A percentile compares a stretch with the other conserved stretches of the same genome.
Evolutionary conservation across 2,797 vertebrate species (phyloP).

Genomic region (Ptychadena robeensis): DNA sequence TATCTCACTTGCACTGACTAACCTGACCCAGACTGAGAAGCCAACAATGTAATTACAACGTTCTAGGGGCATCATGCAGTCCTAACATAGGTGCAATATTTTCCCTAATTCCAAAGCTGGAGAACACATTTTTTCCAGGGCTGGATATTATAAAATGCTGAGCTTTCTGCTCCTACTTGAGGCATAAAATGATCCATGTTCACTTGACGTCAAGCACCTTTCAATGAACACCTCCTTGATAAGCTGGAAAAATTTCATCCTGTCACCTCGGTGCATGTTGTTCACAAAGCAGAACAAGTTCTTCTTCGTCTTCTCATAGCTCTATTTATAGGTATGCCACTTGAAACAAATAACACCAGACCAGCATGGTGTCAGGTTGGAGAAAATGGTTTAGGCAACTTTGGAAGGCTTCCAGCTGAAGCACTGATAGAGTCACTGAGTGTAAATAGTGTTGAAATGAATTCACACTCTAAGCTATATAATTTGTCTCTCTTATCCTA

Average conservation of each 20-base stretch:
- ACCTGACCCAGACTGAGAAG: neutral
- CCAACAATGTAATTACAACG: neutral
- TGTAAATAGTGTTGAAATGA: constrained; percentile 55
- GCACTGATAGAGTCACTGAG: constrained; percentile 34
- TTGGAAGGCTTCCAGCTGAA: constrained; percentile 30
- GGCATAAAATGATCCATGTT: neutral
- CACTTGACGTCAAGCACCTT: constrained; percentile 50
- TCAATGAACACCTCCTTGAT: constrained; percentile 53
- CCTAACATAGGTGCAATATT: neutral
- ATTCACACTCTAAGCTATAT: constrained; percentile 42
- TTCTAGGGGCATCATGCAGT: neutral
- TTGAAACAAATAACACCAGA: constrained; percentile 27
- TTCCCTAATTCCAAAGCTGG: too few species aligned
- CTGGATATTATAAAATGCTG: neutral
- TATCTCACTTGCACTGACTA: neutral
- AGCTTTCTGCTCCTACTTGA: constrained; percentile 28
- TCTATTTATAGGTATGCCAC: constrained; percentile 46
- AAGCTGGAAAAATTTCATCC: constrained; percentile 47
- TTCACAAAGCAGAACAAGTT: constrained; percentile 20
- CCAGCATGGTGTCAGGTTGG: constrained; percentile 31
- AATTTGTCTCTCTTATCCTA: constrained; percentile 51
- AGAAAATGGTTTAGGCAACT: constrained; percentile 19
- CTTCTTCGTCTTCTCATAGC: constrained; percentile 43
- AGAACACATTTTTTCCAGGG: constrained; percentile 5
- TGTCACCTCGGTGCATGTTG: constrained; percentile 32